These are phyloP conservation scores for Hylomyscus alleni DNA, from an alignment of 2,797 vertebrate genomes.

Conservation along the genomic window DNA sequence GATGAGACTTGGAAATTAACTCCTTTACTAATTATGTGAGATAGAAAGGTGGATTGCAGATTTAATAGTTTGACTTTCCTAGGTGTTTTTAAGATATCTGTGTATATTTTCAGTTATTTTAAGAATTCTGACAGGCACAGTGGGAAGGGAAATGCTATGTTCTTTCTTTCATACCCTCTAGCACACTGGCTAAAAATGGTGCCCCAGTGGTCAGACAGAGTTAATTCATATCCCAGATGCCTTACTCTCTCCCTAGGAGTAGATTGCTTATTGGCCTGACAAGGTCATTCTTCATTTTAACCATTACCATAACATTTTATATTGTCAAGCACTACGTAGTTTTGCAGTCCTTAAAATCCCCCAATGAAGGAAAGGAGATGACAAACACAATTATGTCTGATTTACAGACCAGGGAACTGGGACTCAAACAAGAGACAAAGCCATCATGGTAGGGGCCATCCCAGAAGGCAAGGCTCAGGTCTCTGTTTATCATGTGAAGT, in stretches of 20 bases:
- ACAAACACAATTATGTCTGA: constrained; percentile 81
- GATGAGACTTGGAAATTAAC: neutral
- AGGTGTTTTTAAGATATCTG: neutral
- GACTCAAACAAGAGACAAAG: constrained; percentile 73
- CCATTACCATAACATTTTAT: constrained; percentile 78
- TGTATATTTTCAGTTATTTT: constrained; percentile 32
- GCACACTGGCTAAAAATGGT: constrained; percentile 45
- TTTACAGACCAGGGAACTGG: constrained; percentile 78
- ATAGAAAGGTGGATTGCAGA: neutral
- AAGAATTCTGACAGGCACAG: constrained; percentile 38
- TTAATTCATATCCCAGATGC: constrained; percentile 77
- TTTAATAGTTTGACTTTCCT: constrained; percentile 51
- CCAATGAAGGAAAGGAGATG: constrained; percentile 64
- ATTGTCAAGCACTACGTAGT: constrained; percentile 72
- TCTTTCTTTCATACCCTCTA: constrained; percentile 55
- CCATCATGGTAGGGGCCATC: constrained; percentile 69
- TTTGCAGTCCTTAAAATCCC: constrained; percentile 77
- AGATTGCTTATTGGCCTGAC: constrained; percentile 69
- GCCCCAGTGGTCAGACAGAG: constrained; percentile 14
- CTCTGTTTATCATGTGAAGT: constrained; percentile 59
- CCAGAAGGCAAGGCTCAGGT: constrained; percentile 61
- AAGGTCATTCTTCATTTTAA: constrained; percentile 78
- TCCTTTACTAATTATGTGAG: neutral
- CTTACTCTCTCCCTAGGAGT: constrained; percentile 63
- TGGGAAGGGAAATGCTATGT: constrained; percentile 38